phyloP scores from a whole-genome alignment of 2,888 invertebrate genomes.

The Hyposoter didymator region DNA sequence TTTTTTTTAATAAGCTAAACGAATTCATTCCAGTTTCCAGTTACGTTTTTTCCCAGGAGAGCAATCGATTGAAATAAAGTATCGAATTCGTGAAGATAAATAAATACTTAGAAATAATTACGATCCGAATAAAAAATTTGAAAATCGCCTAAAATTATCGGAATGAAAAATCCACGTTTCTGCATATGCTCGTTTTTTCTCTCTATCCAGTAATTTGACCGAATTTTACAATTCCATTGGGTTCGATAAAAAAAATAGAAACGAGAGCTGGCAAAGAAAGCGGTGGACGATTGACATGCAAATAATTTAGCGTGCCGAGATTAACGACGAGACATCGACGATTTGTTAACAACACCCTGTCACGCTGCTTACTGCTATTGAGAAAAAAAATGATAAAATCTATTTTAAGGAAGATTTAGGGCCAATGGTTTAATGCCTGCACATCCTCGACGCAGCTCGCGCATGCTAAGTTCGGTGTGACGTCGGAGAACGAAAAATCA shows the following conservation, averaged over 20 bases:
- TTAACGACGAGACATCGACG: neutral
- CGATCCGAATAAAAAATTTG: too few species aligned
- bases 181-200: neutral
- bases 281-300: neutral
- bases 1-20: neutral
- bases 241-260: neutral
- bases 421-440: slow-evolving; percentile 56
- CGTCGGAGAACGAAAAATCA: slow-evolving; percentile 80
- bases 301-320: neutral
- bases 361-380: neutral
- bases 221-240: neutral
- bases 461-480: slow-evolving; percentile 77
- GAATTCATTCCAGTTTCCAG: slow-evolving; percentile 7
- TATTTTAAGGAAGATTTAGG: slow-evolving; percentile 43
- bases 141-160: neutral
- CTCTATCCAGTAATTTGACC: neutral
- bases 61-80: too few species aligned
- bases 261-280: neutral
- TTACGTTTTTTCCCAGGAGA: neutral
- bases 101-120: neutral
- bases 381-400: slow-evolving; percentile 14
- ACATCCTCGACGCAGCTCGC: slow-evolving; percentile 69
- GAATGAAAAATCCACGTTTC: neutral
- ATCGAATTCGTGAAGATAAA: neutral
- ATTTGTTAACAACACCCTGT: neutral